Conservation (phyloP, 2,797 vertebrate genomes). For the Alectoris magna region DNA sequence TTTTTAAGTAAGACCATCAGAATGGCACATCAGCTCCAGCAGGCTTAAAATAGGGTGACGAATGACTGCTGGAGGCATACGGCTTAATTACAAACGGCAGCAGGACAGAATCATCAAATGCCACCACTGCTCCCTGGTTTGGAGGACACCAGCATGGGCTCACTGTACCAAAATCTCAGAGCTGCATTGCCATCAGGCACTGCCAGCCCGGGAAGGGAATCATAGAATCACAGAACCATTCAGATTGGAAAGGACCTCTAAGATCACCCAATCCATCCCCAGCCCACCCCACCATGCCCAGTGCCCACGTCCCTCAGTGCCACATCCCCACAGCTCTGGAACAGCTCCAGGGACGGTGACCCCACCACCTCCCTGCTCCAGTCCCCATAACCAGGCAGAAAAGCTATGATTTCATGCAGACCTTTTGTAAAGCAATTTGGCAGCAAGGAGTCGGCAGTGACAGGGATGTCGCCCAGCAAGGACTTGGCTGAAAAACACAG, state of each 20-base stretch:
- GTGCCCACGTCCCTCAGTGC: neutral
- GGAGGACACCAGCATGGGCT: neutral
- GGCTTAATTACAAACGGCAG: neutral
- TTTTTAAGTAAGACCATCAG: conserved; percentile 22
- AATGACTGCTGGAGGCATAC: conserved; percentile 12
- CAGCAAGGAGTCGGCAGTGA: neutral
- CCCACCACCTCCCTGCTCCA: too few species aligned
- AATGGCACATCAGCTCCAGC: neutral
- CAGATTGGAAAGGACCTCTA: neutral
- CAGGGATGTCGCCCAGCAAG: neutral
- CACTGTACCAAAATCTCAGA: rapidly evolving
- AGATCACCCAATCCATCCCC: too few species aligned
- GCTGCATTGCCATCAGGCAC: rapidly evolving
- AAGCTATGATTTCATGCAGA: neutral
- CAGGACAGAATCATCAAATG: neutral
- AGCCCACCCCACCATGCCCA: too few species aligned
- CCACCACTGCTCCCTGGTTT: neutral
- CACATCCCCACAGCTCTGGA: neutral
- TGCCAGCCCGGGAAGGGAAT: too few species aligned
- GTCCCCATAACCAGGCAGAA: neutral
- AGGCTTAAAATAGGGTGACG: conserved; percentile 14
- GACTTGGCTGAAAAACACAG: neutral
- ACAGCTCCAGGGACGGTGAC: too few species aligned
- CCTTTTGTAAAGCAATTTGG: neutral
- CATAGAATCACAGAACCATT: neutral